Conservation (phyloP, 2,888 invertebrate genomes). For the Drosophila nr. medialis region DNA sequence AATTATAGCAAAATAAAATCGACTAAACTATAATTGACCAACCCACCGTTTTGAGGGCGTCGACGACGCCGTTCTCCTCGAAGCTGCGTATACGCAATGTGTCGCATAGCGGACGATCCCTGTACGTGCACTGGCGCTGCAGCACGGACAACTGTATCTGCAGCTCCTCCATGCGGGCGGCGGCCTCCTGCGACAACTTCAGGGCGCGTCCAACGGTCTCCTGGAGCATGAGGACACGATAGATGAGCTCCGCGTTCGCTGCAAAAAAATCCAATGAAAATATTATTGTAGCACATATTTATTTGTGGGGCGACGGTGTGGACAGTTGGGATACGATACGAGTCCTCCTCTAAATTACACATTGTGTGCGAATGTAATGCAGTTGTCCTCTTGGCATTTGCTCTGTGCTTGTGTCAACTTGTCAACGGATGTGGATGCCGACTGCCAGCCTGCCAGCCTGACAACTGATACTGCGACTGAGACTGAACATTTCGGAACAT, state of each 20-base stretch:
- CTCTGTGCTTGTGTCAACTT: conserved; percentile 44
- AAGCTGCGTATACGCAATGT: conserved; percentile 90
- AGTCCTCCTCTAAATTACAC: conserved; percentile 65
- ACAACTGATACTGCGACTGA: not conserved
- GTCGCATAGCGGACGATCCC: conserved; percentile 91
- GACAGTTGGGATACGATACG: conserved; percentile 5
- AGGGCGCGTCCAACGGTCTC: conserved; percentile 84
- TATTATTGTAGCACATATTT: conserved; percentile 63
- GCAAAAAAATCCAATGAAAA: conserved; percentile 61
- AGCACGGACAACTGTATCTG: conserved; percentile 85
- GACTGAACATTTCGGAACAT: conserved; percentile 18
- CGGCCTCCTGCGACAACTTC: conserved; percentile 84
- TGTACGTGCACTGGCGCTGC: conserved; percentile 88
- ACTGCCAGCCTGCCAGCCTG: conserved; percentile 15
- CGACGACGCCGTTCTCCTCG: conserved; percentile 85
- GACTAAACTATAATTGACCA: not conserved
- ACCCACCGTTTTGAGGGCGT: conserved; percentile 84
- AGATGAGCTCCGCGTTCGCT: conserved; percentile 84
- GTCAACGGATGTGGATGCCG: conserved; percentile 46
- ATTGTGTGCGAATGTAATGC: conserved; percentile 70
- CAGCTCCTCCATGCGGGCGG: conserved; percentile 85
- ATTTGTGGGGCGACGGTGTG: conserved; percentile 28
- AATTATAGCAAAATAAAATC: not conserved
- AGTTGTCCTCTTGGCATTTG: conserved; percentile 50
- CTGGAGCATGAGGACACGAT: conserved; percentile 84